phyloP scores from a whole-genome alignment of 2,888 invertebrate genomes.

The Physocephala rufipes region DNA sequence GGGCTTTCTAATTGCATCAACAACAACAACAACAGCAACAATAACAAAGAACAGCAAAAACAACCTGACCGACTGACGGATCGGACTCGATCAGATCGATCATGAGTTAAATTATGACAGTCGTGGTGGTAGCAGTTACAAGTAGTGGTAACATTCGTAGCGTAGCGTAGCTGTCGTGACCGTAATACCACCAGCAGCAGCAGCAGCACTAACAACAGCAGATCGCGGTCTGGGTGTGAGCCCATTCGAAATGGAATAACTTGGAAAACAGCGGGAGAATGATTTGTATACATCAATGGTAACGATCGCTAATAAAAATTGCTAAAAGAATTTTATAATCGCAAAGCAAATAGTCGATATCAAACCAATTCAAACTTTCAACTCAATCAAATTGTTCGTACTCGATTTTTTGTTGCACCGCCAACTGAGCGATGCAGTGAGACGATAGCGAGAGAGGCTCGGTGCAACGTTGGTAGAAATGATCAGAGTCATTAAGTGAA shows the following conservation, averaged over 20 bases:
- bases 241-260: no score
- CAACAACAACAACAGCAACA: neutral
- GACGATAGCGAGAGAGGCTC: neutral
- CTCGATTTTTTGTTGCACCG: neutral
- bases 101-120: no score
- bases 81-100: no score
- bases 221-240: no score
- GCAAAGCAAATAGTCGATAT: neutral
- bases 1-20: conserved; percentile 12
- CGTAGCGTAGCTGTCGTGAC: no score
- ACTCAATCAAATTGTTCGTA: conserved; percentile 13
- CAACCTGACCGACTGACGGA: neutral
- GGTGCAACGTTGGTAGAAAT: no score
- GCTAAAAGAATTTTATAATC: neutral
- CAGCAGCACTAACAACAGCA: no score
- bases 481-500: no score
- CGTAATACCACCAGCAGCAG: no score
- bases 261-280: neutral
- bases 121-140: no score
- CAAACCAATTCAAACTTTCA: conserved; percentile 21
- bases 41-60: neutral
- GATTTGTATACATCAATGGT: conserved; percentile 9
- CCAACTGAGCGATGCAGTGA: neutral
- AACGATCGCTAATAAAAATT: conserved; percentile 12
- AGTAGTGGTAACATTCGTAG: no score